phyloP scores from a whole-genome alignment of 2,113 vertebrate species.

The Emydocephalus ijimae region DNA sequence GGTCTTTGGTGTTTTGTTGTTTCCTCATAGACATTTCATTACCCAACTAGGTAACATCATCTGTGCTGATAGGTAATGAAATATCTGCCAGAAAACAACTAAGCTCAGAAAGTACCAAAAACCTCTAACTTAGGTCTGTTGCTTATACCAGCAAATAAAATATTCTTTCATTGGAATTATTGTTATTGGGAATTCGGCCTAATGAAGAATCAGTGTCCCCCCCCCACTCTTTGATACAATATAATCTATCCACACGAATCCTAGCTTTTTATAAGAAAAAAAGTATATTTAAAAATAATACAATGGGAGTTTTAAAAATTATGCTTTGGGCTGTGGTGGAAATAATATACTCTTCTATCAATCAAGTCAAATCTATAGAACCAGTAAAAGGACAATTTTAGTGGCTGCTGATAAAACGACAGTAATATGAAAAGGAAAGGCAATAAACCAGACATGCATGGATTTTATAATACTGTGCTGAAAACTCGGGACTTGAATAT shows the following conservation, averaged over 20 bases:
- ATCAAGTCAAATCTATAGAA: slow-evolving; percentile 57
- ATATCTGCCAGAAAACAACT: neutral
- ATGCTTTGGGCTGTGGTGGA: slow-evolving; percentile 69
- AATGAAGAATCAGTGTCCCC: neutral
- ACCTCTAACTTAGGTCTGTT: neutral
- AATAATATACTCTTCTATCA: slow-evolving; percentile 65
- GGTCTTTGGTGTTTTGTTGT: neutral
- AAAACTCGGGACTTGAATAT: neutral
- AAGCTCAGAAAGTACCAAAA: neutral
- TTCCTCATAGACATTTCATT: neutral
- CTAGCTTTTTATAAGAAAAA: slow-evolving; percentile 34
- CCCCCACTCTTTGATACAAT: neutral
- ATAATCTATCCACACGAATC: neutral
- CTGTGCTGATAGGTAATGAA: neutral
- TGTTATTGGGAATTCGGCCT: neutral
- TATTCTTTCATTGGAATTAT: neutral
- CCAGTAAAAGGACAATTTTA: slow-evolving; percentile 68
- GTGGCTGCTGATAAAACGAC: slow-evolving; percentile 65
- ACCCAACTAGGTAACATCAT: neutral
- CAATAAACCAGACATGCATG: neutral
- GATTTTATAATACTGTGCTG: slow-evolving; percentile 3
- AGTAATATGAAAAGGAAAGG: slow-evolving; percentile 17
- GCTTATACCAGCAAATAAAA: neutral
- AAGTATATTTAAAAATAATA: neutral
- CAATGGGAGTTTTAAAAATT: slow-evolving; percentile 42